phyloP scores from a whole-genome alignment of 2,888 invertebrate species.

The Cheilosia grossa region DNA sequence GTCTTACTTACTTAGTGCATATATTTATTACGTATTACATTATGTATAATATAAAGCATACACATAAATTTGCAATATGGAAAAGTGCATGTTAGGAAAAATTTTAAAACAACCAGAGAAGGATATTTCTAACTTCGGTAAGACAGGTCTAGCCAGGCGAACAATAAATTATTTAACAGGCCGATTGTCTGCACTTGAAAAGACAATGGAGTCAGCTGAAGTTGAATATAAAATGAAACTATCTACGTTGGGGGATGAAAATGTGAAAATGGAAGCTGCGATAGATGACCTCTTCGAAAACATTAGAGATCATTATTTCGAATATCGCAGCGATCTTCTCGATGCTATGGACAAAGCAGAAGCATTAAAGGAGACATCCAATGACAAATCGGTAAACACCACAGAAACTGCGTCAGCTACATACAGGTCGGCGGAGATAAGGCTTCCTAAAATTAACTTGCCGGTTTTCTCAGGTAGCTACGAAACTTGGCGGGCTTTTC shows the following conservation, averaged over 20 bases:
- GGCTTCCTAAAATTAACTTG: too few relatives aligned
- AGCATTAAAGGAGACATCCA: neutral
- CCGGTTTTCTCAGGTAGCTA: too few relatives aligned
- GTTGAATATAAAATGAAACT: neutral
- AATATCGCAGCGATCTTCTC: conserved; percentile 3
- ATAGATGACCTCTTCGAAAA: neutral
- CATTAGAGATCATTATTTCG: neutral
- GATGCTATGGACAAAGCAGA: conserved; percentile 3
- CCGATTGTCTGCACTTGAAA: neutral
- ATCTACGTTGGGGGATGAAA: neutral
- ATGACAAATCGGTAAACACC: neutral
- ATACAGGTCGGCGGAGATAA: neutral
- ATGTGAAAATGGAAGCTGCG: neutral
- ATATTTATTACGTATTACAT: neutral
- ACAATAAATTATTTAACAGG: neutral
- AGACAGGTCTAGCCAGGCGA: neutral
- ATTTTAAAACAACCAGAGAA: too few relatives aligned
- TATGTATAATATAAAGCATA: neutral
- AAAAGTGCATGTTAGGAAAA: neutral
- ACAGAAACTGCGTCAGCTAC: neutral
- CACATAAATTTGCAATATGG: neutral
- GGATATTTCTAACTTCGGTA: too few relatives aligned
- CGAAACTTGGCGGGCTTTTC: too few relatives aligned
- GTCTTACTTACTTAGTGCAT: neutral
- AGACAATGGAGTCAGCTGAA: neutral